phyloP scores from a whole-genome alignment of 2,888 invertebrate species.

The Odontomyia ornata region DNA sequence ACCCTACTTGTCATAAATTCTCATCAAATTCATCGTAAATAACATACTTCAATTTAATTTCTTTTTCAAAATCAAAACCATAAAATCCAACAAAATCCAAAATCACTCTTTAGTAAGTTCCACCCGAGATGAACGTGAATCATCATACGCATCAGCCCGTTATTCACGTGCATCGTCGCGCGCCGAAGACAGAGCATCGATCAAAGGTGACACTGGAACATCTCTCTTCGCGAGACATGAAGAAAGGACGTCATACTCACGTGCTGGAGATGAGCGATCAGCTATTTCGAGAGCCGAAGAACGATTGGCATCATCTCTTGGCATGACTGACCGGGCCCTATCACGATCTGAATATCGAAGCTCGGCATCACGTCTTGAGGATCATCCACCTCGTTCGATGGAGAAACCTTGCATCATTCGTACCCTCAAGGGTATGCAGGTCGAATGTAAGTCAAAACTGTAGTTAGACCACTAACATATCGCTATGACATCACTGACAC shows the following conservation, averaged over 20 bases:
- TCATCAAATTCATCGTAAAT: background rate
- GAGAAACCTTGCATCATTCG: constrained; percentile 77
- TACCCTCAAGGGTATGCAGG: constrained; percentile 78
- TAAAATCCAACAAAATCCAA: too few relatives aligned
- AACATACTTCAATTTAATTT: background rate
- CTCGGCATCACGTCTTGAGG: constrained; percentile 56
- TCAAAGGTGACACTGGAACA: constrained; percentile 45
- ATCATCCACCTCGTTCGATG: constrained; percentile 61
- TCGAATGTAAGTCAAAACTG: constrained; percentile 76
- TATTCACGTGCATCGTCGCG: constrained; percentile 48
- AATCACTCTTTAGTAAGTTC: constrained; percentile 39
- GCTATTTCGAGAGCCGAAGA: constrained; percentile 46
- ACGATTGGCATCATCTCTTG: constrained; percentile 18
- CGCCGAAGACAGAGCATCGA: constrained; percentile 49
- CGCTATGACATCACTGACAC: constrained; percentile 5
- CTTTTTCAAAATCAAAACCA: constrained; percentile 3
- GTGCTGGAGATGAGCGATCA: constrained; percentile 44
- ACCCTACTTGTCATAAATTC: too few relatives aligned
- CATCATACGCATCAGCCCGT: constrained; percentile 56
- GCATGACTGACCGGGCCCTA: constrained; percentile 28
- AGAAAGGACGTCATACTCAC: constrained; percentile 49
- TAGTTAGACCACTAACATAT: constrained; percentile 25
- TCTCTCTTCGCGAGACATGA: constrained; percentile 50
- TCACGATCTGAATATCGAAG: constrained; percentile 46
- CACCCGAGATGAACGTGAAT: constrained; percentile 56